phyloP scores from a whole-genome alignment of 2,888 invertebrate species.

The Apoda limacodes region DNA sequence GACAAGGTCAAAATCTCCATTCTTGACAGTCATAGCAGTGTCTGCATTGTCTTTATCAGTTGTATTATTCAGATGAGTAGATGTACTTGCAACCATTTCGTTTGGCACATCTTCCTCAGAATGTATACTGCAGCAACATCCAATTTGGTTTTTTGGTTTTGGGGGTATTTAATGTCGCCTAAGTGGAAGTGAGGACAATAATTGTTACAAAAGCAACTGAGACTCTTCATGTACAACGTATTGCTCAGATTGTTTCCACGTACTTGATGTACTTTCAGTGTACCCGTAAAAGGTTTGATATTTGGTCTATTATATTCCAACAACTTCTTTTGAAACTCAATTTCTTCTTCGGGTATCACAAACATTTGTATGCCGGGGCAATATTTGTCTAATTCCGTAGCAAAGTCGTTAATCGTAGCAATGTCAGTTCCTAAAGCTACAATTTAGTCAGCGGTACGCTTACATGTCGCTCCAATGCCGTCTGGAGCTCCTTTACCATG shows the following conservation, averaged over 20 bases:
- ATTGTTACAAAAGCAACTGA: constrained; percentile 19
- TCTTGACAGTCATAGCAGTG: constrained; percentile 14
- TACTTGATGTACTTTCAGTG: constrained; percentile 18
- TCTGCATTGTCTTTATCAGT: constrained; percentile 16
- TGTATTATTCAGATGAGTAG: constrained; percentile 19
- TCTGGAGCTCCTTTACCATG: constrained; percentile 21
- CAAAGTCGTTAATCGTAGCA: constrained; percentile 11
- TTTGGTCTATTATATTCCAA: constrained; percentile 16
- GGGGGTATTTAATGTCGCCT: constrained; percentile 18
- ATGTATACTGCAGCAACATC: constrained; percentile 17
- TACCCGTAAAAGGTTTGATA: too few species aligned
- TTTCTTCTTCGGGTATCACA: too few species aligned
- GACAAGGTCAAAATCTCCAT: constrained; percentile 20
- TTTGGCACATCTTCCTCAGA: constrained; percentile 19
- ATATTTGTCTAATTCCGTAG: constrained; percentile 9
- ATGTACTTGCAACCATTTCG: constrained; percentile 16
- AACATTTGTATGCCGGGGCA: constrained; percentile 15
- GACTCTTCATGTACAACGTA: constrained; percentile 17
- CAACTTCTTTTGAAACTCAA: constrained; percentile 16
- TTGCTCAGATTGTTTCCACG: constrained; percentile 15
- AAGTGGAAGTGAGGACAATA: constrained; percentile 17
- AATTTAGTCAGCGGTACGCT: constrained; percentile 20
- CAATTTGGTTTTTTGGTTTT: constrained; percentile 15
- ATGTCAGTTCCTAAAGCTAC: constrained; percentile 17
- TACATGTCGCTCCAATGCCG: constrained; percentile 18